A percentile compares a stretch with the other conserved stretches of the same genome.
Evolutionary conservation across 2,888 invertebrate species (phyloP).

Genomic region (Phalangium opilio): DNA sequence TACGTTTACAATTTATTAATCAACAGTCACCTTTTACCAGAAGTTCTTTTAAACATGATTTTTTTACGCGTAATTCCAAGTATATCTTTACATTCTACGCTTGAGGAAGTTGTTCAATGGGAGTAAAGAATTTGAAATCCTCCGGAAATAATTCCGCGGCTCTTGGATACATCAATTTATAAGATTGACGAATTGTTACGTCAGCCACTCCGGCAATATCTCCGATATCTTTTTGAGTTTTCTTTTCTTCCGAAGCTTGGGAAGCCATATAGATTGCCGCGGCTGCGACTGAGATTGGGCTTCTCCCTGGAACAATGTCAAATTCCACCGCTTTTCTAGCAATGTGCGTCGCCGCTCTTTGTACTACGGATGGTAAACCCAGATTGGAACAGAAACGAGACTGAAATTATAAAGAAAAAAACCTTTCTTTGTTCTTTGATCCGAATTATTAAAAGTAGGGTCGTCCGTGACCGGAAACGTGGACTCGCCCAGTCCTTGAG

Average conservation of each 20-base stretch:
- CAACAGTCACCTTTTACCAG: no score
- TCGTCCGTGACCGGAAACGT: no score
- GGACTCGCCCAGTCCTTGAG: no score
- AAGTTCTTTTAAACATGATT: no score
- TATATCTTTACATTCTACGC: conserved; percentile 14
- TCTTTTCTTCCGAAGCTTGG: conserved; percentile 84
- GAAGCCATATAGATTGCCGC: conserved; percentile 99
- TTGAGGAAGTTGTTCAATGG: conserved; percentile 75
- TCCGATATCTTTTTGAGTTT: conserved; percentile 88
- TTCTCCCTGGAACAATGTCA: conserved; percentile 92
- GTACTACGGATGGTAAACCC: conserved; percentile 48
- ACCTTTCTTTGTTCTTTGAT: background rate
- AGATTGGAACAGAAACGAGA: conserved; percentile 82
- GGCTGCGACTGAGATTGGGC: conserved; percentile 96
- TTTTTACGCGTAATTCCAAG: background rate
- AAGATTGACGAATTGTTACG: conserved; percentile 91
- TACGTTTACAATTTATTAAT: no score
- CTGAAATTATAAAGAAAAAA: conserved; percentile 26
- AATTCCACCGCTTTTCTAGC: conserved; percentile 90
- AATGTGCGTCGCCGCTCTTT: conserved; percentile 77
- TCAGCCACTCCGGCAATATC: conserved; percentile 97
- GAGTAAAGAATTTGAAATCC: conserved; percentile 87
- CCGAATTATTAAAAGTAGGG: no score
- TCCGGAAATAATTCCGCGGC: conserved; percentile 85
- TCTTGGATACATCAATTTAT: conserved; percentile 90